Conservation (phyloP, 2,797 vertebrate genomes). For the Pseudomugil tenellus region DNA sequence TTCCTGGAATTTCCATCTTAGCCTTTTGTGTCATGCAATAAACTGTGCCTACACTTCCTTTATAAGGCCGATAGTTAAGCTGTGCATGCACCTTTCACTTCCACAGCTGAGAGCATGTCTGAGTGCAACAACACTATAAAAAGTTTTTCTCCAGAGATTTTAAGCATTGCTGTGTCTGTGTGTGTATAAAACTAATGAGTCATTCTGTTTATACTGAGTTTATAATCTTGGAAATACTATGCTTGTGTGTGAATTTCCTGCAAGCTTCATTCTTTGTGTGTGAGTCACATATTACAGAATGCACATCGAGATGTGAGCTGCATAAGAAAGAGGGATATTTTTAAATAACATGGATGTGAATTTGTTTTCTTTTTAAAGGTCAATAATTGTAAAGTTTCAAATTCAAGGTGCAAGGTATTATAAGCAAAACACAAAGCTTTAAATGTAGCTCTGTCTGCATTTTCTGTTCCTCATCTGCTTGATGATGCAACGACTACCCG, state of each 20-base stretch:
- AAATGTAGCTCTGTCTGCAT: constrained; percentile 25
- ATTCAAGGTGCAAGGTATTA: constrained; percentile 33
- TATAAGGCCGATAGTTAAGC: constrained; percentile 64
- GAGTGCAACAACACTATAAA: constrained; percentile 46
- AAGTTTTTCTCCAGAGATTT: constrained; percentile 31
- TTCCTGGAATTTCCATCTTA: constrained; percentile 56
- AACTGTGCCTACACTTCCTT: constrained; percentile 65
- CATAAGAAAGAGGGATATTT: constrained; percentile 38
- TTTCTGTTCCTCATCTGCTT: constrained; percentile 23
- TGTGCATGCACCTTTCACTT: constrained; percentile 75
- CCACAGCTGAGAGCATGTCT: constrained; percentile 54
- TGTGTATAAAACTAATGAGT: constrained; percentile 42
- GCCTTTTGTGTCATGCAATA: constrained; percentile 58
- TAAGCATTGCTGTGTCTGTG: constrained; percentile 30
- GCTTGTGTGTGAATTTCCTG: constrained; percentile 24
- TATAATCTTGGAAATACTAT: constrained; percentile 36
- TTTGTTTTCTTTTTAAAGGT: constrained; percentile 64
- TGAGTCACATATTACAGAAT: constrained; percentile 39
- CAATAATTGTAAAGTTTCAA: constrained; percentile 56
- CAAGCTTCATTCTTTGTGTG: constrained; percentile 41
- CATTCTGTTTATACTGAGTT: constrained; percentile 55
- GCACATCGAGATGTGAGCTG: constrained; percentile 34
- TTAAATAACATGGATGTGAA: constrained; percentile 66
- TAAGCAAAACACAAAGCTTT: constrained; percentile 27
- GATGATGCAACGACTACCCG: constrained; percentile 9